Base-by-base conservation (phyloP, 2,113 vertebrate species). In the Rhinogobius similis region DNA sequence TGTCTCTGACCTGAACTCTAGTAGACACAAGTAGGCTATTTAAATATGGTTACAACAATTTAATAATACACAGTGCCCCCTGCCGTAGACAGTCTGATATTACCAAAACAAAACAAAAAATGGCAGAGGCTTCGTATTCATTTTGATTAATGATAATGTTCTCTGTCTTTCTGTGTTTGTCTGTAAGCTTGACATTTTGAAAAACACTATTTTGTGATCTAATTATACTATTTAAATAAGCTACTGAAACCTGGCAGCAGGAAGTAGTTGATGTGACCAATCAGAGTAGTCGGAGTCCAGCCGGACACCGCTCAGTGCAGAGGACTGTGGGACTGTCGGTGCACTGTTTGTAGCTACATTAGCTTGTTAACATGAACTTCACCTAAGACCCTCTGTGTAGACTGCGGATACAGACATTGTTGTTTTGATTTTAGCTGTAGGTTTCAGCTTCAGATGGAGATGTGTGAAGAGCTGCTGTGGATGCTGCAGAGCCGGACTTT, bases 311-410 rank as follows among this genome's bases (percentile, higher is more conserved):
- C 64, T 29, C 18, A 63, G 50, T 14, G 53, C 20, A 58, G 26
- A 62, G 11, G 32, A 50, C 24, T 70, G 46, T 27, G 21, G 23
- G 13, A 44, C 39, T 38, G 38, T 69, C 41, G 10, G n/a, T n/a
- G n/a, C n/a, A n/a, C 10, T 52, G 70, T 79, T 77, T 84, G 74
- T 86, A 86, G 73, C 82, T 65, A 2, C 29, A 58, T 84, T 86
- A 85, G 83, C 86, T 62, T 27, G 46, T 65, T 68, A 78, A 21
- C 75, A 65, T 78, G 55, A 58, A 58, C 1, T 72, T 62, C 48
- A 46, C 46, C 65, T 59, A 32, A n/a, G 70, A 67, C 53, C 61
- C 36, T 67, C 21, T 29, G 23, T 10, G 50, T 10, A 67, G 32
- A 50, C 52, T 21, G 77, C 48, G 80, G 61, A 70, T 48, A 36